These are phyloP conservation scores for Myioborus miniatus DNA, from an alignment of 2,797 vertebrate genomes.

Conservation along the genomic window DNA sequence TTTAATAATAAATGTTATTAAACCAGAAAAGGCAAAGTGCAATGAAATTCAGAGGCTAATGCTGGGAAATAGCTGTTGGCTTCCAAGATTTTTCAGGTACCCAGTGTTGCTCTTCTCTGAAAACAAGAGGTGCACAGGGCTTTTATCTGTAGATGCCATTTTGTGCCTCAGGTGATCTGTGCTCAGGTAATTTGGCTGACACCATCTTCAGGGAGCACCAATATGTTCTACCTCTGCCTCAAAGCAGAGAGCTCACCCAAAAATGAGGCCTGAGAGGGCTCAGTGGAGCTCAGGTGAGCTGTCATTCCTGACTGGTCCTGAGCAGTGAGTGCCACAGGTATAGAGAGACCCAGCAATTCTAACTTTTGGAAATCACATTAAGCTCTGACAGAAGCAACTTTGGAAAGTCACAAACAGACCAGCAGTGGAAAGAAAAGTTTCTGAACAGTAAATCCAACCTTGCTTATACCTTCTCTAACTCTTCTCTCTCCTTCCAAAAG, in stretches of 20 bases:
- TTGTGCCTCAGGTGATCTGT: background rate
- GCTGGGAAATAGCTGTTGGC: background rate
- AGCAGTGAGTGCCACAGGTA: background rate
- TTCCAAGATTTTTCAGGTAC: background rate
- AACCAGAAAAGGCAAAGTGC: background rate
- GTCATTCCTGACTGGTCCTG: background rate
- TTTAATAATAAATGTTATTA: background rate
- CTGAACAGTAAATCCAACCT: background rate
- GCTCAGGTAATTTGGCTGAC: background rate
- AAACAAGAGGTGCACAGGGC: background rate
- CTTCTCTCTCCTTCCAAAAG: background rate
- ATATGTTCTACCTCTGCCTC: background rate
- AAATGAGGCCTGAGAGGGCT: background rate
- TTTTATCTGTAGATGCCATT: background rate
- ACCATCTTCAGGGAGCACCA: background rate
- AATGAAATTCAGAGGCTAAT: background rate
- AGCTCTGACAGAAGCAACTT: background rate
- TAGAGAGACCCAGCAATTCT: background rate
- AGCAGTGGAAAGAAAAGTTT: background rate
- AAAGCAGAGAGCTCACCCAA: background rate
- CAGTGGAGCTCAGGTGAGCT: background rate
- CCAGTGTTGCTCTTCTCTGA: background rate
- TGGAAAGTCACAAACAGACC: background rate
- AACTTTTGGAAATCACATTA: background rate
- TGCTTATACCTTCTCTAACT: background rate